Conservation (phyloP, 2,797 vertebrate species). For the Gallinago nigripennis region DNA sequence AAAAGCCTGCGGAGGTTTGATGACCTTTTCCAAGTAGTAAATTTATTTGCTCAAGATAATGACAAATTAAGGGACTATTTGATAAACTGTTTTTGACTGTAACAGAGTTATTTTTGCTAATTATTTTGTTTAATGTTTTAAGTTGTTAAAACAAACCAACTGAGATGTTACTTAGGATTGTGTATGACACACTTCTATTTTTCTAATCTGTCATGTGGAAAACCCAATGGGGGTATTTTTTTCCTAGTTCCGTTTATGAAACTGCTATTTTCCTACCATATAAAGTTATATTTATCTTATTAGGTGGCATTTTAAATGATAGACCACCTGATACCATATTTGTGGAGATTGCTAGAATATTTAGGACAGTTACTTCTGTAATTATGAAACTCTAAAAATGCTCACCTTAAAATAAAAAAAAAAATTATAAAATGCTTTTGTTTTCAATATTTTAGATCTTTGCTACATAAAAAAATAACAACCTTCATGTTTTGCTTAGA, state of each 20-base stretch:
- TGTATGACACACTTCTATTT: neutral
- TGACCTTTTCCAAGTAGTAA: neutral
- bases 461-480: neutral
- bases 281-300: neutral
- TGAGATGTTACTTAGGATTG: neutral
- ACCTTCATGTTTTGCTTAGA: neutral
- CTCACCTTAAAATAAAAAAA: neutral
- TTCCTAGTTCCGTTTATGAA: neutral
- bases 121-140: neutral
- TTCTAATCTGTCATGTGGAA: neutral
- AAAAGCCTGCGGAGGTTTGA: neutral
- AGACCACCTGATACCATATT: neutral
- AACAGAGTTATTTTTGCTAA: neutral
- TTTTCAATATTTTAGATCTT: neutral
- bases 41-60: neutral
- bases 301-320: neutral
- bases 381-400: neutral
- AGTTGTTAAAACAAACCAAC: neutral
- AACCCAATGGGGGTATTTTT: neutral
- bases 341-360: neutral
- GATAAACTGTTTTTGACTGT: neutral
- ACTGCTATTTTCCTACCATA: neutral
- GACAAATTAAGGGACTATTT: neutral
- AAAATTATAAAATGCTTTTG: neutral
- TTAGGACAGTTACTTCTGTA: neutral